phyloP scores from a whole-genome alignment of 2,888 invertebrate species.

The Miltochrista miniata region DNA sequence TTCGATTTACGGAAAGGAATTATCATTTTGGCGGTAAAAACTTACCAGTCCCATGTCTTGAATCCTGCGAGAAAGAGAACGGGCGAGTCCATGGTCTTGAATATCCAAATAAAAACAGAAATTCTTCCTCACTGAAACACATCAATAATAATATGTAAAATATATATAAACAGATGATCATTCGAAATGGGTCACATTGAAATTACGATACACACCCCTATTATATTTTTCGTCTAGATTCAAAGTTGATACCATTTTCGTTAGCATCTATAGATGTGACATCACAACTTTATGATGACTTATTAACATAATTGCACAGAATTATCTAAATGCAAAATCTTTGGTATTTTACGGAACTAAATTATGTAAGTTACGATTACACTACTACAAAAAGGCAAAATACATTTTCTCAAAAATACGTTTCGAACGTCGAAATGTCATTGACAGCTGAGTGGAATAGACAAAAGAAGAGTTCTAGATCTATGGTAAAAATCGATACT shows the following conservation, averaged over 20 bases:
- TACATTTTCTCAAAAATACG: slow-evolving; percentile 61
- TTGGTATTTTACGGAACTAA: slow-evolving; percentile 24
- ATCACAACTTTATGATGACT: slow-evolving; percentile 16
- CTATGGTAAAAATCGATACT: slow-evolving; percentile 70
- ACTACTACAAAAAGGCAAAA: slow-evolving; percentile 50
- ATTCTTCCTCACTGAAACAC: slow-evolving; percentile 82
- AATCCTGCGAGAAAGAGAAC: slow-evolving; percentile 87
- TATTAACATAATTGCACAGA: slow-evolving; percentile 19
- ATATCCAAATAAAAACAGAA: slow-evolving; percentile 91
- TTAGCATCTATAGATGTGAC: slow-evolving; percentile 20
- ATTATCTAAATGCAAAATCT: slow-evolving; percentile 11
- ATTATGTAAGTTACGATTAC: slow-evolving; percentile 56
- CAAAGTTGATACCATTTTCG: slow-evolving; percentile 75
- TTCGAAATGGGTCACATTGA: slow-evolving; percentile 38
- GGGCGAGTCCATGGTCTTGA: slow-evolving; percentile 86
- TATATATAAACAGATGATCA: slow-evolving; percentile 15
- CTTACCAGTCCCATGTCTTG: slow-evolving; percentile 90
- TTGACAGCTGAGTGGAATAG: slow-evolving; percentile 76
- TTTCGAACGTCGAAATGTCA: slow-evolving; percentile 72
- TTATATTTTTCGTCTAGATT: slow-evolving; percentile 77
- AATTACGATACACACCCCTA: slow-evolving; percentile 61
- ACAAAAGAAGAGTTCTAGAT: slow-evolving; percentile 55
- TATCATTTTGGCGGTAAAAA: slow-evolving; percentile 62
- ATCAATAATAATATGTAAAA: slow-evolving; percentile 24
- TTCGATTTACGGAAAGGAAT: slow-evolving; percentile 12